Evolutionary conservation across 2,888 invertebrate genomes (phyloP), one percentile per base, ranked within the genome.

Genomic region (Apeira syringaria): DNA sequence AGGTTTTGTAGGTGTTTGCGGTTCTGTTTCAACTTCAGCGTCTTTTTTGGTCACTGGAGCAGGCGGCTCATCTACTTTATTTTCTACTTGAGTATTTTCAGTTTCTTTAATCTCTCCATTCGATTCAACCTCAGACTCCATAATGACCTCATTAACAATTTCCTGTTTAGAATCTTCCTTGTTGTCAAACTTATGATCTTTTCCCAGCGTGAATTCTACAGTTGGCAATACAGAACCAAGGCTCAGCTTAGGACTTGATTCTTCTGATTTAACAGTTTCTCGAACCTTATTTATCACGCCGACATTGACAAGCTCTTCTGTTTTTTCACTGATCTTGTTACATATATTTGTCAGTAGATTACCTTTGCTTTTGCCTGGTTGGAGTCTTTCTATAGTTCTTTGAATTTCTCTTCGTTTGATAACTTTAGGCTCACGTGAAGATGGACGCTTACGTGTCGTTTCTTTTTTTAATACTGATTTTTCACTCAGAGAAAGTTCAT

Each of bases 291-390:
- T 89, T 7, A 90, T 80, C 7, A 80, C 69, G 3, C 92, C 92
- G 8, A 90, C 63, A 1, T 92, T 91, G 27, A 90, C 79, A 0
- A 86, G 60, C 65, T 94, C 94, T 57, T 94, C 94, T 8, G 83
- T 60, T 68, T 92, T 92, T 50, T 91, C 90, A 0, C 83, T 66
- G 60, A 74, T 76, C 61, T 87, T 87, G 43, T 90, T 92, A 55
- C 86, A 89, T 12, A 93, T 89, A 68, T 94, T 96, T 24, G 94
- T 93, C 13, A 96, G 86, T 10, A 97, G 86, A 81, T 96, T 97
- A 0, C 96, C 96, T 87, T 97, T 97, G 65, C 96, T 94, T 79
- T 97, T 96, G 0, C 96, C 96, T 0, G 96, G 96, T 64, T 96
- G 96, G 34, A 96, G 80, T 40, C 96, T 91, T 56, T 96, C 96